Conservation (phyloP, 23 tunicate species). For the Phallusia fumigata region DNA sequence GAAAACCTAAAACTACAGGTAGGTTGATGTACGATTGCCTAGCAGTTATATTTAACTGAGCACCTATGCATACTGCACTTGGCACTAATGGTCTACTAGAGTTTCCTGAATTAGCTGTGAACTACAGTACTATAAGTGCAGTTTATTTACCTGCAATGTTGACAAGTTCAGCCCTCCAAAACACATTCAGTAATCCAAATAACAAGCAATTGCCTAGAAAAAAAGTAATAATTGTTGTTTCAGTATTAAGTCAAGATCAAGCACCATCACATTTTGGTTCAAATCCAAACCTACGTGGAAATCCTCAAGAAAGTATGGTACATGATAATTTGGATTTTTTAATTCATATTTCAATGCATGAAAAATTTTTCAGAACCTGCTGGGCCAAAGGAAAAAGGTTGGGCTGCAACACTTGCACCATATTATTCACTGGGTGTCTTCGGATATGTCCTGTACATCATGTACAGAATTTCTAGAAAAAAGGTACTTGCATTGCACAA, state of each 20-base stretch:
- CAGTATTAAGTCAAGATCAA: background rate
- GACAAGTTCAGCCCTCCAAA: too few species aligned
- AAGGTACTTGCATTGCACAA: conserved; percentile 7
- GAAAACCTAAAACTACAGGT: conserved; percentile 4
- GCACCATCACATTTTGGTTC: background rate
- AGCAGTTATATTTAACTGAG: background rate
- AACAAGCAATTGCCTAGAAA: too few species aligned
- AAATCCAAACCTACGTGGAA: background rate
- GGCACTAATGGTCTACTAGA: too few species aligned
- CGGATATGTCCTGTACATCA: conserved; percentile 39
- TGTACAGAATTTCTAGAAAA: conserved; percentile 34
- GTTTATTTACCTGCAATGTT: too few species aligned
- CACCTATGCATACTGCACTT: too few species aligned
- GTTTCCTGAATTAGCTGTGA: too few species aligned
- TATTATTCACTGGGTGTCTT: conserved; percentile 24
- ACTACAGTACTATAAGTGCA: too few species aligned
- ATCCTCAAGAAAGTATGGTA: too few species aligned
- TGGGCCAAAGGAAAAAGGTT: conserved; percentile 20
- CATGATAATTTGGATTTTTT: too few species aligned
- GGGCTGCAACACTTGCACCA: conserved; percentile 34
- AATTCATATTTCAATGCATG: too few species aligned
- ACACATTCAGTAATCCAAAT: too few species aligned
- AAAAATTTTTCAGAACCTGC: background rate
- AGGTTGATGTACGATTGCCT: background rate
- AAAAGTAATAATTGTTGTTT: background rate